phyloP scores from a whole-genome alignment of 2,888 invertebrate genomes.

The Limnephilus lunatus region DNA sequence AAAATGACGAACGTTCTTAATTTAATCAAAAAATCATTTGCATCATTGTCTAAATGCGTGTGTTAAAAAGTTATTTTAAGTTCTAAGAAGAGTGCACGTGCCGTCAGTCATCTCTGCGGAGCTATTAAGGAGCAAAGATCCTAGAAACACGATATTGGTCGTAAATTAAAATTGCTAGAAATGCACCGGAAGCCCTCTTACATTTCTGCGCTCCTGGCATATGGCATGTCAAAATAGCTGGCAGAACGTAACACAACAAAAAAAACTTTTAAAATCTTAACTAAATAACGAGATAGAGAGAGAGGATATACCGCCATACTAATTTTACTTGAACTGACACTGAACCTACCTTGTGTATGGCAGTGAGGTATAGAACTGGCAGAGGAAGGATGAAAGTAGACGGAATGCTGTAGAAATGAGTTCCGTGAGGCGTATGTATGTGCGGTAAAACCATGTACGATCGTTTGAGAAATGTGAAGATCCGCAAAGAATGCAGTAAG shows the following conservation, averaged over 20 bases:
- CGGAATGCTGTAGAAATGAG: no score
- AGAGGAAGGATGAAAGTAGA: no score
- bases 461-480: no score
- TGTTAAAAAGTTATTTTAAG: not conserved
- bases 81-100: not conserved
- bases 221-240: not conserved
- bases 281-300: no score
- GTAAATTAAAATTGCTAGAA: conserved; percentile 21
- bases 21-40: not conserved
- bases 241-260: not conserved
- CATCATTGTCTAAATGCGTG: not conserved
- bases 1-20: not conserved
- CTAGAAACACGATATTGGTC: conserved; percentile 16
- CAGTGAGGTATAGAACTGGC: no score
- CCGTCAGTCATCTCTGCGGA: not conserved
- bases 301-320: no score
- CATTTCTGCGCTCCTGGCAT: not conserved
- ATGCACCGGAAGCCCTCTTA: not conserved
- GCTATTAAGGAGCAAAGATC: not conserved
- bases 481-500: no score
- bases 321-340: no score
- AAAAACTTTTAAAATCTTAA: not conserved
- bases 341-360: no score
- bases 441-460: no score
- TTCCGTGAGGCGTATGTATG: no score